A percentile compares a stretch with the other conserved stretches of the same genome.
Conservation (phyloP, 2,888 invertebrate species). For the Rhamphomyia laevipes region DNA sequence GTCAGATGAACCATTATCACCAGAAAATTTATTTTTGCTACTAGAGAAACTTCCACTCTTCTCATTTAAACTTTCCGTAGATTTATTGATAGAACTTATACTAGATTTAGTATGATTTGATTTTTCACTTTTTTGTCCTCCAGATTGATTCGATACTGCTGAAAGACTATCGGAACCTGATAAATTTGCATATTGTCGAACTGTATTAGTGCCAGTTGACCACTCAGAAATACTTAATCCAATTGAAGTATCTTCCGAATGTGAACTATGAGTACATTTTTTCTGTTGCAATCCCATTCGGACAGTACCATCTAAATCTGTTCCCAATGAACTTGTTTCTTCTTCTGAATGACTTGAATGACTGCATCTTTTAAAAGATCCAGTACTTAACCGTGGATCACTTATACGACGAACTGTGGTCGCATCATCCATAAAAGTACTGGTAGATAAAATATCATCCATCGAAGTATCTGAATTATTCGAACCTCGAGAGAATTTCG, state of each 20-base stretch:
- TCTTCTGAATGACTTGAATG: constrained; percentile 64
- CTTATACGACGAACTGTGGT: constrained; percentile 39
- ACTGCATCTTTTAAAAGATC: constrained; percentile 49
- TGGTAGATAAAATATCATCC: constrained; percentile 46
- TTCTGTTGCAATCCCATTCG: constrained; percentile 66
- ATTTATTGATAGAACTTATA: constrained; percentile 48
- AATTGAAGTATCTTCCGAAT: constrained; percentile 78
- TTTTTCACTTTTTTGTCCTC: constrained; percentile 47
- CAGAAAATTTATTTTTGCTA: constrained; percentile 30
- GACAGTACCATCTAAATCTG: constrained; percentile 71
- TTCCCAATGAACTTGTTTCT: constrained; percentile 64
- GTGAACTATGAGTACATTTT: constrained; percentile 71
- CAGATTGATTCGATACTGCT: constrained; percentile 45
- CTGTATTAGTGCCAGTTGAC: constrained; percentile 79
- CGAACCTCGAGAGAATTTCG: constrained; percentile 39
- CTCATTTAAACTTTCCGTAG: constrained; percentile 40
- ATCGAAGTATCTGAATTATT: constrained; percentile 54
- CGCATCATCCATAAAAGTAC: constrained; percentile 46
- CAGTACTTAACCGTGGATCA: constrained; percentile 41
- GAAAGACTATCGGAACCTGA: constrained; percentile 55
- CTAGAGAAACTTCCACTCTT: constrained; percentile 33
- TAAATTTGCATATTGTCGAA: constrained; percentile 64
- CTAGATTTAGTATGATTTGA: constrained; percentile 45
- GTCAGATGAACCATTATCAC: constrained; percentile 36
- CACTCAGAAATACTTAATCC: constrained; percentile 77